Evolutionary conservation across 2,113 vertebrate species (phyloP).

Genomic region (Eulacestoma nigropectus): DNA sequence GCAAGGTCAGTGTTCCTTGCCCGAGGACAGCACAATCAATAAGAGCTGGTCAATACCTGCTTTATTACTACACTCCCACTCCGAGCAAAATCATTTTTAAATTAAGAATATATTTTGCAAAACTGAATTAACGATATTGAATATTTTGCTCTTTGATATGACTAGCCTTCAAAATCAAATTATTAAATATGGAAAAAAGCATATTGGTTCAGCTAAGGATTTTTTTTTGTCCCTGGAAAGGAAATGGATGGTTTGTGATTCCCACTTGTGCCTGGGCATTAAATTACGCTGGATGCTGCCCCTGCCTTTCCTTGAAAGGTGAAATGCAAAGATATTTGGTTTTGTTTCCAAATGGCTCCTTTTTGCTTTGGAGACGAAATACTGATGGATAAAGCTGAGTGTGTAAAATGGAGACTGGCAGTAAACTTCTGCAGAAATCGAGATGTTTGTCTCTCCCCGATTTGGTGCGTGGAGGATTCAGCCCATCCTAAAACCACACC

Average conservation of each 20-base stretch:
- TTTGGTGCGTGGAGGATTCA: fast-evolving
- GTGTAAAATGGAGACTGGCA: slow-evolving; percentile 21
- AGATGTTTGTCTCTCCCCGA: fast-evolving
- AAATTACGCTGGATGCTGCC: slow-evolving; percentile 43
- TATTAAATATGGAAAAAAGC: slow-evolving; percentile 80
- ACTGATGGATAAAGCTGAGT: slow-evolving; percentile 1
- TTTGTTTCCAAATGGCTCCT: slow-evolving; percentile 30
- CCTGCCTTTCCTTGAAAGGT: background rate
- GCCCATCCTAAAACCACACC: background rate
- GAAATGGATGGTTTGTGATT: background rate
- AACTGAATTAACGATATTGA: slow-evolving; percentile 91
- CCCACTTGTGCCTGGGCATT: slow-evolving; percentile 33
- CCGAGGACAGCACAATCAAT: slow-evolving; percentile 97
- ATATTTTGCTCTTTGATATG: slow-evolving; percentile 86
- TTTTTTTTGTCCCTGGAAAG: slow-evolving; percentile 32
- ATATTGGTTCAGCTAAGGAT: slow-evolving; percentile 61
- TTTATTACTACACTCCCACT: slow-evolving; percentile 99
- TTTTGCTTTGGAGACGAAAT: slow-evolving; percentile 3
- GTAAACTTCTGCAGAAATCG: background rate
- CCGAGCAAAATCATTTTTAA: slow-evolving; percentile 94
- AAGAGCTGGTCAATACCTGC: slow-evolving; percentile 99
- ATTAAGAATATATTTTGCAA: slow-evolving; percentile 95
- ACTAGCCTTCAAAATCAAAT: slow-evolving; percentile 81
- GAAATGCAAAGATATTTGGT: slow-evolving; percentile 34
- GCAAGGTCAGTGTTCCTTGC: slow-evolving; percentile 95